phyloP scores from a whole-genome alignment of 2,113 vertebrate species.

The Leuciscus idus region DNA sequence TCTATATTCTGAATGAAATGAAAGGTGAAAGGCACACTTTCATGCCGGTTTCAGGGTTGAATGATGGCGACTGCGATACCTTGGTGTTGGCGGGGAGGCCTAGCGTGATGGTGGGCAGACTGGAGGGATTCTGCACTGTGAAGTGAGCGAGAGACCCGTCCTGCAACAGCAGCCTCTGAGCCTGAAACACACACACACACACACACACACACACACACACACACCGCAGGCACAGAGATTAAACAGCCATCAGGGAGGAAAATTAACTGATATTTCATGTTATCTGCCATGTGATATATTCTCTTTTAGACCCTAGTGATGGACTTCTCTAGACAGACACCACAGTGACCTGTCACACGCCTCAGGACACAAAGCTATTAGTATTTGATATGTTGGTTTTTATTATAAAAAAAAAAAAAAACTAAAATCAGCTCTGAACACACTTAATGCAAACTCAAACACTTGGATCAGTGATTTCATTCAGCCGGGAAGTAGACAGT shows the following conservation, averaged over 20 bases:
- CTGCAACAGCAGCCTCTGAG: constrained; percentile 76
- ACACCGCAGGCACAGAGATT: background rate
- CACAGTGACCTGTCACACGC: too few relatives aligned
- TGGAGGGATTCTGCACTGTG: constrained; percentile 81
- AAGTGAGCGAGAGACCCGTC: constrained; percentile 80
- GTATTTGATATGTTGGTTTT: background rate
- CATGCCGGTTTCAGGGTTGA: too few relatives aligned
- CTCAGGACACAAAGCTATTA: too few relatives aligned
- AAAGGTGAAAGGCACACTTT: background rate
- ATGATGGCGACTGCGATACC: constrained; percentile 67
- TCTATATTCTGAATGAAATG: background rate
- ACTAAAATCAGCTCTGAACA: background rate
- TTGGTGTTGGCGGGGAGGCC: constrained; percentile 86
- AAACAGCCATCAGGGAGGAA: background rate
- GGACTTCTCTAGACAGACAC: too few relatives aligned
- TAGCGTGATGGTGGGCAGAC: constrained; percentile 89
- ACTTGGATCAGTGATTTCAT: too few relatives aligned
- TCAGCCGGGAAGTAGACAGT: too few relatives aligned
- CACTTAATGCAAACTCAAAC: background rate
- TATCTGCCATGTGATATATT: too few relatives aligned
- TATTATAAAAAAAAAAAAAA: background rate
- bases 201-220: constrained; percentile 50
- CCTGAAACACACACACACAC: constrained; percentile 60
- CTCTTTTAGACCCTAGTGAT: too few relatives aligned
- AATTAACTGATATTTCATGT: background rate